Evolutionary conservation across 64 coral and sea anemone genomes (phyloP).

Genomic region (Montipora capricornis): DNA sequence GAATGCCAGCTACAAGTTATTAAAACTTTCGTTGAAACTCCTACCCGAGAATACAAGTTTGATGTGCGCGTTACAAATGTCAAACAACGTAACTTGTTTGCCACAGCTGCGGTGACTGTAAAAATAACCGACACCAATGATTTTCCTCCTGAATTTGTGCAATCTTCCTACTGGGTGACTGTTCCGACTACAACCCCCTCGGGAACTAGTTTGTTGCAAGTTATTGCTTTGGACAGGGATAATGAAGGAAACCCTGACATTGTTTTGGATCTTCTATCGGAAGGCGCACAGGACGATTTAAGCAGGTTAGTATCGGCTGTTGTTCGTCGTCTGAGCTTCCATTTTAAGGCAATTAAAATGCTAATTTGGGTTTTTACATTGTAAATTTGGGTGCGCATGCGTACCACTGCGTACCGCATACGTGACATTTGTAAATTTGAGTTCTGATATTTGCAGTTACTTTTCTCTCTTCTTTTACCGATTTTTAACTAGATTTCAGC

Average conservation of each 20-base stretch:
- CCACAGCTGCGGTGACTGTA: constrained; percentile 50
- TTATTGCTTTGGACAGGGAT: constrained; percentile 73
- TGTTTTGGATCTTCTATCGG: constrained; percentile 1
- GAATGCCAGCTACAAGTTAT: constrained; percentile 74
- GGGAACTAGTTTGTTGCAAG: constrained; percentile 46
- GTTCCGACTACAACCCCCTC: constrained; percentile 33
- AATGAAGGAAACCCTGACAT: constrained; percentile 38
- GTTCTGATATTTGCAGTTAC: no score
- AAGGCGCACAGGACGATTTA: neutral
- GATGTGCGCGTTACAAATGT: constrained; percentile 72
- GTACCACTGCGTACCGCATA: no score
- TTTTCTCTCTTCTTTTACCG: neutral
- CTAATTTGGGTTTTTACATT: no score
- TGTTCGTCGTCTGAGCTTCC: neutral
- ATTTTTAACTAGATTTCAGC: neutral
- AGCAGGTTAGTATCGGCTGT: constrained; percentile 5
- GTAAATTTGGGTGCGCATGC: no score
- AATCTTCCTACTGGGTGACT: constrained; percentile 80
- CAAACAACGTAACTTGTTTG: constrained; percentile 25
- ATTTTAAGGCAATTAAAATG: no score
- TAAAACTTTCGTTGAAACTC: constrained; percentile 16
- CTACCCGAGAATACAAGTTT: constrained; percentile 66
- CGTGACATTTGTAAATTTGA: no score
- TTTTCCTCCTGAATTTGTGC: constrained; percentile 63
- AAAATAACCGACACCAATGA: constrained; percentile 71